phyloP scores from a whole-genome alignment of 2,113 vertebrate genomes.

The Melozone crissalis region DNA sequence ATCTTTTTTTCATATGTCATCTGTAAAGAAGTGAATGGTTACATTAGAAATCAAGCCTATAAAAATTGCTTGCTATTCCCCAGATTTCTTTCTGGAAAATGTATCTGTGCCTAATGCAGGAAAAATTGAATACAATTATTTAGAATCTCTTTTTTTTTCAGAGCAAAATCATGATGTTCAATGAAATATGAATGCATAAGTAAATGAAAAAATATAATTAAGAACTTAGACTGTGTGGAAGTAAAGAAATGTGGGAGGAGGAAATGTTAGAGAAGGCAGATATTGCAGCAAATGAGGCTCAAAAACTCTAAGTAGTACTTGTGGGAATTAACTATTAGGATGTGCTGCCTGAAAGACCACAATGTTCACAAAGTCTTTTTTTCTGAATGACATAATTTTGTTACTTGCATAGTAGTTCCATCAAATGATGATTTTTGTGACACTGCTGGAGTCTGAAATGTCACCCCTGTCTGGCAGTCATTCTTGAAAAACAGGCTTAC shows the following conservation, averaged over 20 bases:
- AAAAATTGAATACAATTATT: background rate
- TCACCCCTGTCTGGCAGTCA: background rate
- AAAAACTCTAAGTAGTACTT: background rate
- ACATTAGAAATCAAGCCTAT: background rate
- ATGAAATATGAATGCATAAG: background rate
- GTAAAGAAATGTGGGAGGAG: background rate
- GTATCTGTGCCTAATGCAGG: background rate
- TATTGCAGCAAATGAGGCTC: background rate
- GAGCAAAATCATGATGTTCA: background rate
- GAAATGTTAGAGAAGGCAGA: background rate
- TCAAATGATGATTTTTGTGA: background rate
- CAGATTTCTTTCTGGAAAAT: background rate
- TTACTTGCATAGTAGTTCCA: background rate
- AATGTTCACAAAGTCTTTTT: background rate
- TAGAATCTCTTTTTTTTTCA: background rate
- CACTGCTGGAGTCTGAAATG: background rate
- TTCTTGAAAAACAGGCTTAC: background rate
- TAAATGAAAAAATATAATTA: background rate
- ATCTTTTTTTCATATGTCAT: background rate
- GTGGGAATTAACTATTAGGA: background rate
- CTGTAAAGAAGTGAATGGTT: background rate
- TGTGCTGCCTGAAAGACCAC: background rate
- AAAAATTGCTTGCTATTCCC: background rate
- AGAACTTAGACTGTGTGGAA: background rate
- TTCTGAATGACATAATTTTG: background rate